Evolutionary conservation across 64 coral and sea anemone species (phyloP), one percentile per base, ranked within the genome.

Genomic region (Pocillopora damicornis): DNA sequence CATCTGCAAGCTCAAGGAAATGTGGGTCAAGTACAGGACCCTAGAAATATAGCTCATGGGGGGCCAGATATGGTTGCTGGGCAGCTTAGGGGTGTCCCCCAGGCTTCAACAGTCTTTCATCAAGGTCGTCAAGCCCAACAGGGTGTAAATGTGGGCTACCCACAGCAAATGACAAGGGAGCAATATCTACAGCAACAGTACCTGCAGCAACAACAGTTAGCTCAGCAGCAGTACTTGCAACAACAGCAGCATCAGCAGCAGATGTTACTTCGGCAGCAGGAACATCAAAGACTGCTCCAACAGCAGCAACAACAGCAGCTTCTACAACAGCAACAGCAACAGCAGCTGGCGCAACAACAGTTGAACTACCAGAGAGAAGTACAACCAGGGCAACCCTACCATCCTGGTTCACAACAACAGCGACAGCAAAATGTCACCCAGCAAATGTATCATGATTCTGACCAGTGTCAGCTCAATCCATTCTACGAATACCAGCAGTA

Each of bases 391-490:
- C 87, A 78, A 30, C 86, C 75, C 14, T 76, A 76, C 15, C 56
- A 34, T 13, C 14, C 23, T 35, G 38, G 6, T 51, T 6, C 23
- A 12, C 87, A 88, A 13, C 37, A 30, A 0, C 89, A 84, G 51
- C 72, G 66, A 7, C 79, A 83, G 25, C 58, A 82, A 38, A 13
- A 84, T 59, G 2, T 84, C 17, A 16, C 56, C 4, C 89, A 61
- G 17, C 79, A 89, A 34, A 42, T 73, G 15, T 82, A 61, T n/a
- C 66, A 89, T 36, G 78, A 61, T 30, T 73, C 51, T 14, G 81
- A 77, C 20, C 78, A 90, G 11, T 61, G 74, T 10, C 68, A 63
- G 42, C 79, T 83, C 12, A 90, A 90, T 84, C 89, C 89, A 30
- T 90, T 90, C 57, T 62, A 75, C 42, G 60, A 73, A 3, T 86